Evolutionary conservation across 2,888 invertebrate genomes (phyloP), one percentile per base, ranked within the genome.

Genomic region (Spodoptera littoralis): DNA sequence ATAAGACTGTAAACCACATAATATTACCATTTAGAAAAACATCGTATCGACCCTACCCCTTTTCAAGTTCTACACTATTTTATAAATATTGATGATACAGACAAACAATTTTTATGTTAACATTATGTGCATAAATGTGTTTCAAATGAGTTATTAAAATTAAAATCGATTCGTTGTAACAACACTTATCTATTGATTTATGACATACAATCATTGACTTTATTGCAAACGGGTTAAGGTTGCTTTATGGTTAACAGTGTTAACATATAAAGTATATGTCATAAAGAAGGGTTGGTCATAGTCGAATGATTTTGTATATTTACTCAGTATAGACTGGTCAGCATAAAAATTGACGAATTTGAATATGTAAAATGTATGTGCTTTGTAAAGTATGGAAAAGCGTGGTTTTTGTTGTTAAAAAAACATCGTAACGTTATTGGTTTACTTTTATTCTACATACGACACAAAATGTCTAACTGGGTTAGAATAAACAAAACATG

Each of bases 11-110:
- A 9, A 13, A 62, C 66, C 41, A 62, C 44, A 55, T 46, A 12
- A 18, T 18, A 56, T 53, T 44, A 65, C 50, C 65, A 6, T 42
- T 11, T 24, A 0, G 4, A 8, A 9, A 13, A 18, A 11, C 13
- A 11, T 36, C 59, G 52, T 59, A 52, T 71, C 11, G 41, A 13
- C 43, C 13, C 9, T 12, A 11, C 42, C 49, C n/a, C 42, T 22
- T 22, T 67, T 70, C 49, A n/a, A 42, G 18, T 67, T 70, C 47
- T 56, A 51, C 71, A 71, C 45, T 50, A 45, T 9, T 9, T 6
- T 60, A 79, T 77, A 61, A 77, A 79, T 79, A 78, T 78, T 79
- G 70, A 78, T 68, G n/a, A 57, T 1, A 36, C 36, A 41, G 24
- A 18, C 30, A 27, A 55, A 64, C 64, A 9, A 70, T 60, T 65